phyloP scores from a whole-genome alignment of 2,113 vertebrate genomes.

The Diadophis punctatus region DNA sequence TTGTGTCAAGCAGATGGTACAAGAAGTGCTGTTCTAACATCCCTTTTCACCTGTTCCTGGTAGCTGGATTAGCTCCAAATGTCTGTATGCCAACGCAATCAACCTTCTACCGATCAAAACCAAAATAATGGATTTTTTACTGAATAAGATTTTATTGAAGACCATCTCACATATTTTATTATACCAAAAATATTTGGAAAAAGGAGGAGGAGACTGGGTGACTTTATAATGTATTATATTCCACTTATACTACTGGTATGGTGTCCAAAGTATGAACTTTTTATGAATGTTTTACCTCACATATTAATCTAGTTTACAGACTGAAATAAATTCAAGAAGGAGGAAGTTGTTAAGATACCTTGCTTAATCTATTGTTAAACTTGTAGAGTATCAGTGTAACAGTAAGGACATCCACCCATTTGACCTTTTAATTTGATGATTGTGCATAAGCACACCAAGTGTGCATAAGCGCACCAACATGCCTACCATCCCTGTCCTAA shows the following conservation, averaged over 20 bases:
- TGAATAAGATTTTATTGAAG: neutral
- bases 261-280: neutral
- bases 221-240: neutral
- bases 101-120: neutral
- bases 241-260: neutral
- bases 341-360: neutral
- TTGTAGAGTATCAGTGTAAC: neutral
- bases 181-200: neutral
- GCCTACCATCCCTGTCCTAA: no score
- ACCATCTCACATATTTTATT: neutral
- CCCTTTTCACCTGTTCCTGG: neutral
- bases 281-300: neutral
- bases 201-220: neutral
- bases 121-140: neutral
- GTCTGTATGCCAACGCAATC: neutral
- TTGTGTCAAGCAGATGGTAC: neutral
- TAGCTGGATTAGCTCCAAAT: slow-evolving; percentile 4
- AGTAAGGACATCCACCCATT: neutral
- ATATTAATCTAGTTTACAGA: neutral
- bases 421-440: neutral
- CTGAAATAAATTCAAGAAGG: neutral
- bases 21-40: neutral
- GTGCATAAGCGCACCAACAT: no score
- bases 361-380: neutral
- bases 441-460: no score